Evolutionary conservation across 35 echinoderm and acorn worm genomes (phyloP).

Genomic region (Lytechinus variegatus): DNA sequence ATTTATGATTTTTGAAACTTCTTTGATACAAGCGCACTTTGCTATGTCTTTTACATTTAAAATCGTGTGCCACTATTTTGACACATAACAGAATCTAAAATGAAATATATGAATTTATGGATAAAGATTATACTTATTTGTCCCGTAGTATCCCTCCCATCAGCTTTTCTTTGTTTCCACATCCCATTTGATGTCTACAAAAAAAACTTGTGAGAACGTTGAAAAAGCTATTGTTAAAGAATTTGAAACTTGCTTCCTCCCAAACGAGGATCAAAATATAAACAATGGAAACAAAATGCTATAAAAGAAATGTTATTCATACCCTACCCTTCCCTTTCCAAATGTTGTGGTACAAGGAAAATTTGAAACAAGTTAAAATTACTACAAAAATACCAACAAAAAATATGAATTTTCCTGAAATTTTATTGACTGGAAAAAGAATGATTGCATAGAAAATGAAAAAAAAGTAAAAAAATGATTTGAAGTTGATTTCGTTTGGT

Average conservation of each 20-base stretch:
- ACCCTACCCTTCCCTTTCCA: background rate
- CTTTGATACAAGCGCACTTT: too few species aligned
- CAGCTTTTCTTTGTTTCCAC: background rate
- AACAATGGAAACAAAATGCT: background rate
- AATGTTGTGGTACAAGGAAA: background rate
- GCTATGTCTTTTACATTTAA: too few species aligned
- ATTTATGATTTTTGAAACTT: too few species aligned
- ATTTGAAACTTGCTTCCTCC: background rate
- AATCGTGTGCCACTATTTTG: too few species aligned
- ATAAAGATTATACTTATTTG: background rate
- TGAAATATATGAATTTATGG: background rate
- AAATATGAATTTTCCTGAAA: background rate
- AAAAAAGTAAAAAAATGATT: too few species aligned
- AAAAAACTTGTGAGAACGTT: constrained; percentile 1
- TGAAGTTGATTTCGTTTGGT: background rate
- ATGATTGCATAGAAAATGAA: too few species aligned
- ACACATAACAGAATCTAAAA: too few species aligned
- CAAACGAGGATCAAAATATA: background rate
- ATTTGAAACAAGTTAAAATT: background rate
- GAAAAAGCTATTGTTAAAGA: background rate
- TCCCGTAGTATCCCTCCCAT: background rate
- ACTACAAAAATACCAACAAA: background rate
- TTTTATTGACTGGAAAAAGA: background rate
- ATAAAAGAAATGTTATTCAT: background rate
- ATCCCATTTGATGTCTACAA: background rate